Conservation (phyloP, 2,113 vertebrate genomes). For the Elephantulus edwardii region DNA sequence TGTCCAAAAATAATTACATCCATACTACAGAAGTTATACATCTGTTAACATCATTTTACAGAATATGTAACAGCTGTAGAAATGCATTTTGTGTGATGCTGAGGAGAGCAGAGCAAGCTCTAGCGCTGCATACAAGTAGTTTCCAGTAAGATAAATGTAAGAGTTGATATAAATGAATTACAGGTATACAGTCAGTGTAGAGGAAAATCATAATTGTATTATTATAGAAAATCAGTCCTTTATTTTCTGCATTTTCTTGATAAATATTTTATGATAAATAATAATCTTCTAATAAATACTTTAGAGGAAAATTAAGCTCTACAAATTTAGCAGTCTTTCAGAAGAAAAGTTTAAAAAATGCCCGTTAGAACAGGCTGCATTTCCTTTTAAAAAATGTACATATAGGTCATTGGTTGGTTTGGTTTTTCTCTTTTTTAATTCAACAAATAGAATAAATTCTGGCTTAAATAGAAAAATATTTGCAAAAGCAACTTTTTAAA, state of each 20-base stretch:
- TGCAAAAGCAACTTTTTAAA: neutral
- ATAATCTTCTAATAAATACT: neutral
- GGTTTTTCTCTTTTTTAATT: neutral
- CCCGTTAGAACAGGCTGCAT: conserved; percentile 6
- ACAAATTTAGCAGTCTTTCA: neutral
- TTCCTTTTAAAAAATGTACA: neutral
- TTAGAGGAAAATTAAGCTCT: conserved; percentile 31
- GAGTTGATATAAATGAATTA: neutral
- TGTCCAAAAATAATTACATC: neutral
- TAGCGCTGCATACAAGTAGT: neutral
- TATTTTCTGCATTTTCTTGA: conserved; percentile 16
- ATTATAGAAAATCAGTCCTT: neutral
- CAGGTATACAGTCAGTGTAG: neutral
- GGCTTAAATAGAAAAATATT: neutral
- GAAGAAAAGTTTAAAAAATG: neutral
- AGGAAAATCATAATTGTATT: conserved; percentile 28
- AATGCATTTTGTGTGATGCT: neutral
- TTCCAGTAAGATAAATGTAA: conserved; percentile 12
- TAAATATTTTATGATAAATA: neutral
- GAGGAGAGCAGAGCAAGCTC: neutral
- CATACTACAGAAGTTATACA: neutral
- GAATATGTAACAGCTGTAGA: conserved; percentile 7
- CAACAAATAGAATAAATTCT: neutral
- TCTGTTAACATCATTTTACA: neutral
- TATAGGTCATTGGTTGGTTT: neutral